phyloP scores from a whole-genome alignment of 2,888 invertebrate genomes.

The Parapristionchus giblindavisi region DNA sequence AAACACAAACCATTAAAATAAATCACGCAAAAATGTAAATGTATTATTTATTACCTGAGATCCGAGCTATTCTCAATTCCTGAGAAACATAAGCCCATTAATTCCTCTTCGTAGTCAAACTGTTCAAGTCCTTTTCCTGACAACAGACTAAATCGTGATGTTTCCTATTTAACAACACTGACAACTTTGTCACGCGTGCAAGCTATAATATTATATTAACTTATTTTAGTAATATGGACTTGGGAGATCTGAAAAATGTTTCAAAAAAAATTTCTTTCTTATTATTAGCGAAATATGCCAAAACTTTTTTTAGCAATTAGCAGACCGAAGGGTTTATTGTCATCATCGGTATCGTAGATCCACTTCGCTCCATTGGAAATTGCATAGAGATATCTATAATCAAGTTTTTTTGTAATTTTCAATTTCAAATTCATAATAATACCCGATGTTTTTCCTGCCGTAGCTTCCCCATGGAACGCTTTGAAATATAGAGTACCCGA shows the following conservation, averaged over 20 bases:
- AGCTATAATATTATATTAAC: too few species aligned
- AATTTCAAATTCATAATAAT: background rate
- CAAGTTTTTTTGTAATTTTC: background rate
- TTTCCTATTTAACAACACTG: too few species aligned
- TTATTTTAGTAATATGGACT: too few species aligned
- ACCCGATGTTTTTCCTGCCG: conserved; percentile 44
- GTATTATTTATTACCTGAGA: background rate
- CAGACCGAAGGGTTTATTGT: conserved; percentile 42
- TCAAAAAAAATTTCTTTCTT: too few species aligned
- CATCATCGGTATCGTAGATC: conserved; percentile 51
- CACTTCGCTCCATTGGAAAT: conserved; percentile 47
- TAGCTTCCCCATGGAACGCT: conserved; percentile 42
- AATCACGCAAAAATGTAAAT: too few species aligned
- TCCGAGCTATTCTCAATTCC: background rate
- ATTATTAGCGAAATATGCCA: too few species aligned
- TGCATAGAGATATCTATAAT: conserved; percentile 43
- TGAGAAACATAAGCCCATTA: background rate
- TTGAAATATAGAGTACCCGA: background rate
- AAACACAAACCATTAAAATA: too few species aligned
- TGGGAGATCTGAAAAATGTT: too few species aligned
- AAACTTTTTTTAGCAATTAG: too few species aligned
- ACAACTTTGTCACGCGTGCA: too few species aligned
- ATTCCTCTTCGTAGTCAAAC: conserved; percentile 40
- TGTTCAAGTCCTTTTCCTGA: conserved; percentile 46
- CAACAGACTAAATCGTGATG: background rate